A percentile compares a stretch with the other conserved stretches of the same genome.
phyloP scores from a whole-genome alignment of 2,888 invertebrate species.

The Elysia crispata region DNA sequence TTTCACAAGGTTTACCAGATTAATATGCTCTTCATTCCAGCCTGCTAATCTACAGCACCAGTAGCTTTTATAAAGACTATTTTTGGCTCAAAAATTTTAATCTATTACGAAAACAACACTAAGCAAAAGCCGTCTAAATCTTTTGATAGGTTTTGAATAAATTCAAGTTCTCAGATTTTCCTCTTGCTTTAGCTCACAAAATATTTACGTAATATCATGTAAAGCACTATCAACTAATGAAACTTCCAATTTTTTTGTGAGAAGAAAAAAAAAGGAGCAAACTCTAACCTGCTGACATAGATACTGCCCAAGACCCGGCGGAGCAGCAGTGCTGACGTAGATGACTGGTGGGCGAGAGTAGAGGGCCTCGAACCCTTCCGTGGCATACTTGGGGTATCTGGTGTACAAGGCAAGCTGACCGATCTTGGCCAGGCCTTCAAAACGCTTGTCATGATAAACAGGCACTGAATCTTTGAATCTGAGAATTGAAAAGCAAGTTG shows the following conservation, averaged over 20 bases:
- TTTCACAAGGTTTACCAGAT: no score
- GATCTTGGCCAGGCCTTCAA: constrained; percentile 91
- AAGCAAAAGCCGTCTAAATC: no score
- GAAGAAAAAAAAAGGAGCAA: not conserved
- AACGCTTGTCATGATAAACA: constrained; percentile 91
- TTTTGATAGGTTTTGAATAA: no score
- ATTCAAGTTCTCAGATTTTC: no score
- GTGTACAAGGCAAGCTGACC: constrained; percentile 88
- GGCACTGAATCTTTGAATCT: constrained; percentile 90
- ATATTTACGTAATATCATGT: no score
- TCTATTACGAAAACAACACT: no score
- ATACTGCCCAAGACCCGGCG: constrained; percentile 75
- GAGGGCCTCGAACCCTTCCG: constrained; percentile 90
- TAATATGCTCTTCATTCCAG: no score
- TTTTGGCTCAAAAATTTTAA: no score
- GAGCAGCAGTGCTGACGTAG: constrained; percentile 78
- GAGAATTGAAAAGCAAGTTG: constrained; percentile 49
- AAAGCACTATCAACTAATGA: not conserved
- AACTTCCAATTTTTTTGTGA: not conserved
- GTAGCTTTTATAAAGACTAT: no score
- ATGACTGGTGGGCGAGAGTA: constrained; percentile 88
- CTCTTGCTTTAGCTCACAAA: no score
- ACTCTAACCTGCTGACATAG: constrained; percentile 73
- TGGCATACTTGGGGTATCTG: constrained; percentile 88
- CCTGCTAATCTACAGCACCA: no score